These are phyloP conservation scores for Lampris megalopsis DNA, from an alignment of 2,113 vertebrate species.

Conservation along the genomic window DNA sequence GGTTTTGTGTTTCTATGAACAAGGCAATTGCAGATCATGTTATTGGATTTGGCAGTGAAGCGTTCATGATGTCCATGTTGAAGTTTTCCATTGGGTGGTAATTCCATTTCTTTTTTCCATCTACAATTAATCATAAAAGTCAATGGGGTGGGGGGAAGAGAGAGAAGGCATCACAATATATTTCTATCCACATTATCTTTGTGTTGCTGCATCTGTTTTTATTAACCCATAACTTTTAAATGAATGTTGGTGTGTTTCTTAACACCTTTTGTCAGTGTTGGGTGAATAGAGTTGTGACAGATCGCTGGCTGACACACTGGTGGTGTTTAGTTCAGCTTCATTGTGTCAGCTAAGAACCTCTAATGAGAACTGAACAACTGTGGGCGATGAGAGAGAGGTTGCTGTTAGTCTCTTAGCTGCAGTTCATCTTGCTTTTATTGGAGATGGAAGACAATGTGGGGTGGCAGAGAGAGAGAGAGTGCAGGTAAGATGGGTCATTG, in stretches of 20 bases:
- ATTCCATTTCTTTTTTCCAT: too few species aligned
- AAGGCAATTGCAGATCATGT: too few species aligned
- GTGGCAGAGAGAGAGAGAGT: conserved; percentile 7
- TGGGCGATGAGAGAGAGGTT: conserved; percentile 27
- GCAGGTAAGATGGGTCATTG: conserved; percentile 3
- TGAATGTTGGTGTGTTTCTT: neutral
- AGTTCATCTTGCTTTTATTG: neutral
- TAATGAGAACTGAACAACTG: conserved; percentile 34
- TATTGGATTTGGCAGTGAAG: too few species aligned
- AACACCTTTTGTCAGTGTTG: neutral
- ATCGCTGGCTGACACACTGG: conserved; percentile 56
- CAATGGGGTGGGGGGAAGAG: too few species aligned
- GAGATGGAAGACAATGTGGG: neutral
- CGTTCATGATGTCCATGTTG: too few species aligned
- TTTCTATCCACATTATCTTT: too few species aligned
- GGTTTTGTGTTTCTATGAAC: too few species aligned
- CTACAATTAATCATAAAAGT: too few species aligned
- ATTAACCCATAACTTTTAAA: too few species aligned
- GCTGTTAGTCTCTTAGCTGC: neutral
- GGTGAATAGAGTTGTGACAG: conserved; percentile 61
- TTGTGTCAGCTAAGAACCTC: conserved; percentile 53
- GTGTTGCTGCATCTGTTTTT: too few species aligned
- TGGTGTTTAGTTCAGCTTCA: conserved; percentile 65
- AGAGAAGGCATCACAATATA: too few species aligned
- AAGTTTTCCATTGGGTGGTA: too few species aligned